Evolutionary conservation across 2,888 invertebrate genomes (phyloP).

Genomic region (Poecilobothrus nobilitatus): DNA sequence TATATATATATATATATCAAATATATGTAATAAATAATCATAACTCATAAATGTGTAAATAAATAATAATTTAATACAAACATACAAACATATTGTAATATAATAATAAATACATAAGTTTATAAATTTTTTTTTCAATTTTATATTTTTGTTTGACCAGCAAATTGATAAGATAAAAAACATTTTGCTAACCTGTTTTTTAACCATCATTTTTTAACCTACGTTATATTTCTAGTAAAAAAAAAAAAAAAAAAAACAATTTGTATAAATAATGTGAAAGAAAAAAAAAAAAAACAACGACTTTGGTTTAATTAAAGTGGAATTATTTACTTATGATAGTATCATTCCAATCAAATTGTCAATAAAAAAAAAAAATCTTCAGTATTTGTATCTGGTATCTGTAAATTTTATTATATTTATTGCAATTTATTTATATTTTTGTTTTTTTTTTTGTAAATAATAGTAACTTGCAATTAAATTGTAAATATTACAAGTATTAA

Average conservation of each 20-base stretch:
- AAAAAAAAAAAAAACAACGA: neutral
- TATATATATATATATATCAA: too few species aligned
- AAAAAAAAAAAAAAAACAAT: neutral
- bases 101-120: too few species aligned
- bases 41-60: too few species aligned
- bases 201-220: neutral
- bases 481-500: too few species aligned
- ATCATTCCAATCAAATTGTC: neutral
- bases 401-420: neutral
- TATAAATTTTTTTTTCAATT: neutral
- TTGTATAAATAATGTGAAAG: neutral
- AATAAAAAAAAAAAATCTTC: neutral
- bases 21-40: too few species aligned
- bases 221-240: neutral
- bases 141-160: conserved; percentile 1
- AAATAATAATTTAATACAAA: too few species aligned
- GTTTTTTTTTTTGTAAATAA: neutral
- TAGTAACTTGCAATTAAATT: neutral
- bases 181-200: neutral
- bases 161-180: neutral
- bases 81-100: too few species aligned
- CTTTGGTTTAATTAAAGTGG: neutral
- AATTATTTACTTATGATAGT: neutral
- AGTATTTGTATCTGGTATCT: too few species aligned
- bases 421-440: neutral